Conservation (phyloP, 2,113 vertebrate genomes). For the Aix galericulata region DNA sequence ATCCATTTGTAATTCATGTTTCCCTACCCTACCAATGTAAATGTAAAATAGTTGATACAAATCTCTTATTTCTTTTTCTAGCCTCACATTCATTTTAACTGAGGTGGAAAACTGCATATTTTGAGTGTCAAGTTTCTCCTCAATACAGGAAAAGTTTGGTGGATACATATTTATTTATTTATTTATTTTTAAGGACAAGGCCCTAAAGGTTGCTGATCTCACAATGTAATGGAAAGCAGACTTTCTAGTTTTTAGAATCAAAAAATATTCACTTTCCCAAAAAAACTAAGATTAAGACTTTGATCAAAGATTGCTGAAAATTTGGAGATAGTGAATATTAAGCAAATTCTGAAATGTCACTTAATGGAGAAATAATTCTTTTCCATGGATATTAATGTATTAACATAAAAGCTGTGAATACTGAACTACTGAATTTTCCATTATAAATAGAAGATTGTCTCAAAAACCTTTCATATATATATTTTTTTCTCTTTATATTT, state of each 20-base stretch:
- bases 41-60: background rate
- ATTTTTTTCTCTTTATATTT: background rate
- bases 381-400: background rate
- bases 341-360: background rate
- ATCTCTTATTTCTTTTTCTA: background rate
- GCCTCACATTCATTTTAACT: background rate
- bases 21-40: background rate
- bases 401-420: background rate
- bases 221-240: background rate
- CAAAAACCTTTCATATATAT: background rate
- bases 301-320: background rate
- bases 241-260: background rate
- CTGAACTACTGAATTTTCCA: background rate
- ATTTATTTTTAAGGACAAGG: background rate
- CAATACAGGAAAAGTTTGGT: background rate
- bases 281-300: background rate
- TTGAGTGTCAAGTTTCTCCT: background rate
- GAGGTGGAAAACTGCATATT: background rate
- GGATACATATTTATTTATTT: too few species aligned
- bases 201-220: background rate
- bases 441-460: background rate
- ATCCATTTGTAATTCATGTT: background rate
- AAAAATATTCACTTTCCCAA: background rate
- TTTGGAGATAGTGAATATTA: background rate
- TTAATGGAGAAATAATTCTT: background rate